Evolutionary conservation across 2,888 invertebrate species (phyloP), one percentile per base, ranked within the genome.

Genomic region (Diaperis boleti): DNA sequence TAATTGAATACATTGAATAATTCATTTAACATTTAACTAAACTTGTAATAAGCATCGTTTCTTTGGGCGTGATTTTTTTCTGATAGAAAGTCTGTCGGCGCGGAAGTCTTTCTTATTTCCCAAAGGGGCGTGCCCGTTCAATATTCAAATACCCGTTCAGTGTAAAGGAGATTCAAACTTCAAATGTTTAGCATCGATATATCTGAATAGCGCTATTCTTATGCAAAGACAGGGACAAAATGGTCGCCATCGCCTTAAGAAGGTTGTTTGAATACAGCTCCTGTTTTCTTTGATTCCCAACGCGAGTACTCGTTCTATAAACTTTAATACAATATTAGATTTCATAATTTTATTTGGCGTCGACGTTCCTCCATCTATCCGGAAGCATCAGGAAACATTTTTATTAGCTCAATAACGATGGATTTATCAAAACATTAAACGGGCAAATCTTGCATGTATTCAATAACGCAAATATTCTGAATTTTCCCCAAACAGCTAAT

Each of bases 181-280:
- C 71, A 73, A 74, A 75, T 74, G 74, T 75, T 75, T 74, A 74
- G 73, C 74, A 71, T 74, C 73, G 72, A 75, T 75, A 74, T 74
- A 72, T 76, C 72, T 74, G 73, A 76, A 77, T 74, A 69, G 76
- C 71, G 72, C 74, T 69, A 77, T 78, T 78, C 76, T 74, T 74
- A 78, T 78, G 77, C 78, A 78, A 77, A 78, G 75, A 75, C 76
- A 74, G 75, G 74, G 72, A 74, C 74, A 70, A 71, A 76, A 77
- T 67, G 72, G 73, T 72, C 71, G 73, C 72, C 69, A 59, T 69
- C 68, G 65, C 67, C 72, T 69, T 76, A 76, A 76, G 71, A 72
- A 78, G 74, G 75, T 69, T 72, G 72, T 78, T 77, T 72, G 75
- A 74, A 75, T 74, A 76, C 75, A 69, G 69, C 67, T 69, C 65